A percentile compares a stretch with the other conserved stretches of the same genome.
Evolutionary conservation across 1,140 invertebrate species (phyloP).

Genomic region (Drosophila bocki): DNA sequence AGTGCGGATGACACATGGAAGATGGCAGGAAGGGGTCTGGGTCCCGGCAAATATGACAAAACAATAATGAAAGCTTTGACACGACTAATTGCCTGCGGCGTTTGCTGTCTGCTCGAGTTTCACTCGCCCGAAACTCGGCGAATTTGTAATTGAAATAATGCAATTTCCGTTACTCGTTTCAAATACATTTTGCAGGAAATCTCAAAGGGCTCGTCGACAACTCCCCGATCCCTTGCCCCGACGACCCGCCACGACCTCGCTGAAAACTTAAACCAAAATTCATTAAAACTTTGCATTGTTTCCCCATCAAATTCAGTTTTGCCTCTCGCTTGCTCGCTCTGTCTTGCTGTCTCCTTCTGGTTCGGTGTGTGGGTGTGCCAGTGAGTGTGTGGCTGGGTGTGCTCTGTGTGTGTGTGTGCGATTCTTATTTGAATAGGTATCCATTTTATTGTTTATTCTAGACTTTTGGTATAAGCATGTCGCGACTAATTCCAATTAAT

Average conservation of each 20-base stretch:
- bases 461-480: constrained; percentile 82
- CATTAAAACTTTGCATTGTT: constrained; percentile 84
- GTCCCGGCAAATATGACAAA: constrained; percentile 78
- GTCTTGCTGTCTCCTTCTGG: constrained; percentile 15
- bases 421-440: constrained; percentile 81
- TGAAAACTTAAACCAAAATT: constrained; percentile 84
- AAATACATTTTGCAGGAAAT: constrained; percentile 83
- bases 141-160: constrained; percentile 84
- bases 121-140: constrained; percentile 44
- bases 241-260: constrained; percentile 33
- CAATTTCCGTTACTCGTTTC: constrained; percentile 82
- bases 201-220: constrained; percentile 68
- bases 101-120: constrained; percentile 75
- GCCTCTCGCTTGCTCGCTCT: constrained; percentile 34
- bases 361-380: constrained; percentile 26
- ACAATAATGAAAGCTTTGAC: constrained; percentile 84
- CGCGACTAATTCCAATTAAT: constrained; percentile 84
- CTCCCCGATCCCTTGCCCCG: neutral
- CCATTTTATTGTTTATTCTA: constrained; percentile 84
- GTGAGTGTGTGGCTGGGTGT: constrained; percentile 15
- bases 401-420: constrained; percentile 12
- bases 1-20: constrained; percentile 69
- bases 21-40: neutral
- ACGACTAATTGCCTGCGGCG: constrained; percentile 82
- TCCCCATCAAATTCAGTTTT: constrained; percentile 42